Percentiles rank a stretch among this genome's conserved stretches.
phyloP scores from a whole-genome alignment of 2,888 invertebrate species.

The Melolontha melolontha region DNA sequence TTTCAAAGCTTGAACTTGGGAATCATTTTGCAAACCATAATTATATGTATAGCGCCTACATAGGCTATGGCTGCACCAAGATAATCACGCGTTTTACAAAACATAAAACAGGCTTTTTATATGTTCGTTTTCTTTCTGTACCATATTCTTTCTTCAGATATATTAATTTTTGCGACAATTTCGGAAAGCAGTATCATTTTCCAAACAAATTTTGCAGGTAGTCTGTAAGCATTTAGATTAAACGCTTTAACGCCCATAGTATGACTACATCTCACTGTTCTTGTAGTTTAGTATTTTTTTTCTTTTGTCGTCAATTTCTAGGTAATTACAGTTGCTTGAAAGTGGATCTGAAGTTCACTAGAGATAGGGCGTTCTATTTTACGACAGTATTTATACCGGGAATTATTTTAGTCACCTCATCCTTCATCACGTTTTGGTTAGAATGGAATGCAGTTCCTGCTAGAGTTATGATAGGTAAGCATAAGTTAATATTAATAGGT shows the following conservation, averaged over 20 bases:
- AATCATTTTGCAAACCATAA: conserved; percentile 48
- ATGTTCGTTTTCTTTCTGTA: conserved; percentile 6
- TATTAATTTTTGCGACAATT: conserved; percentile 1
- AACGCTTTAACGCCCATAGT: too few species aligned
- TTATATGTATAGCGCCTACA: conserved; percentile 6
- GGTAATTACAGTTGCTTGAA: conserved; percentile 97
- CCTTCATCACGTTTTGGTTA: conserved; percentile 97
- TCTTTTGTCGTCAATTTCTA: conserved; percentile 63
- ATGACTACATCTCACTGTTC: background rate
- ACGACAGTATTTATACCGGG: conserved; percentile 97
- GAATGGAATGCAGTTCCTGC: conserved; percentile 98
- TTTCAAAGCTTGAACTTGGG: conserved; percentile 43
- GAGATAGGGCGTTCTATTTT: conserved; percentile 97
- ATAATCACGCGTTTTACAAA: background rate
- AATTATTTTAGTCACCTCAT: conserved; percentile 95
- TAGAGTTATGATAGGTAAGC: conserved; percentile 94
- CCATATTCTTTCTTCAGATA: conserved; percentile 9
- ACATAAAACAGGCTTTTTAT: background rate
- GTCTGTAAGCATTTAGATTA: too few species aligned
- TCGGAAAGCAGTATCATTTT: conserved; percentile 2
- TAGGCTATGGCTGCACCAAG: too few species aligned
- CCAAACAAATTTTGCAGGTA: background rate
- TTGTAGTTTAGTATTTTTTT: conserved; percentile 2
- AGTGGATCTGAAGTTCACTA: conserved; percentile 93
- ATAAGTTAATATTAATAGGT: conserved; percentile 35